These are phyloP conservation scores for Limnephilus rhombicus DNA, from an alignment of 2,888 invertebrate species.

Conservation along the genomic window DNA sequence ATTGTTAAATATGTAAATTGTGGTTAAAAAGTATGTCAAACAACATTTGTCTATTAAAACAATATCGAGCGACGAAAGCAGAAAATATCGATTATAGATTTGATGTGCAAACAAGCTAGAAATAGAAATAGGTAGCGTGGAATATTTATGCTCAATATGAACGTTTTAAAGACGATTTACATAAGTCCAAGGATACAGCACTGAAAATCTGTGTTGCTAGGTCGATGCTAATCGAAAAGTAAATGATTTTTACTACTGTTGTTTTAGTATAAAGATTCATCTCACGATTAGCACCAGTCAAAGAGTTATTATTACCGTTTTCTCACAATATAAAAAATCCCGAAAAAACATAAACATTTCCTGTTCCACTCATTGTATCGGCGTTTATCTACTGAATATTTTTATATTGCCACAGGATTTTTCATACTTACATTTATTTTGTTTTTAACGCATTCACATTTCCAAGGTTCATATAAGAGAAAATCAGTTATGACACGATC, in stretches of 20 bases:
- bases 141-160: conserved; percentile 34
- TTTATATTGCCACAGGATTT: neutral
- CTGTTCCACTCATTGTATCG: neutral
- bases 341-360: neutral
- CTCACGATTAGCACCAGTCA: neutral
- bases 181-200: conserved; percentile 30
- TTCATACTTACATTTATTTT: too few relatives aligned
- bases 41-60: conserved; percentile 8
- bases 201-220: conserved; percentile 38
- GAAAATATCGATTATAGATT: conserved; percentile 31
- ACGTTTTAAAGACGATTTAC: conserved; percentile 10
- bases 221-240: neutral
- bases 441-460: neutral
- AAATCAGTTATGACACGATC: neutral
- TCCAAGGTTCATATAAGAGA: neutral
- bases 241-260: conserved; percentile 26
- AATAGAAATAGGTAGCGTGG: neutral
- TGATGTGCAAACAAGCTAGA: neutral
- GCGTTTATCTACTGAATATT: neutral
- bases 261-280: neutral
- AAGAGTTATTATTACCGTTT: neutral
- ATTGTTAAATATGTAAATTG: neutral
- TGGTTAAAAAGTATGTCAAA: conserved; percentile 18
- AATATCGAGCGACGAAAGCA: conserved; percentile 16
- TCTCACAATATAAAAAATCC: neutral